phyloP scores from a whole-genome alignment of 2,113 vertebrate species.

The Proteles cristata region DNA sequence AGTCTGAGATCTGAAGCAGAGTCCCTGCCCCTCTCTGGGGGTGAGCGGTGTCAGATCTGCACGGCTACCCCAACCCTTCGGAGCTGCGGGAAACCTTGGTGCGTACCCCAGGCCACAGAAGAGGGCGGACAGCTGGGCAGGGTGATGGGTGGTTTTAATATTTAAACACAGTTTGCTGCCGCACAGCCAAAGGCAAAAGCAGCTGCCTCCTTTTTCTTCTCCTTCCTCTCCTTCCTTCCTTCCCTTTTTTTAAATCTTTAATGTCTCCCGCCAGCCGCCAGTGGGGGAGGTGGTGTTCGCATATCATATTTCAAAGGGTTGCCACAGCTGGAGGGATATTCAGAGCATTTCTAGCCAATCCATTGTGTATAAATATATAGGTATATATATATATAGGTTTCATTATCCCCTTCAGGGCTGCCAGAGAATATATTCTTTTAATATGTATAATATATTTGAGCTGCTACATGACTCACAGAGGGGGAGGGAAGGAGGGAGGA shows the following conservation, averaged over 20 bases:
- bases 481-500: background rate
- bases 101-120: constrained; percentile 53
- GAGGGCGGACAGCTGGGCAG: constrained; percentile 72
- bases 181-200: constrained; percentile 76
- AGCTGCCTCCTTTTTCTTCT: constrained; percentile 79
- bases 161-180: constrained; percentile 80
- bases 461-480: constrained; percentile 58
- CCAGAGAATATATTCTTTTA: constrained; percentile 84
- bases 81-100: background rate
- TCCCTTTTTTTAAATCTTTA: constrained; percentile 80
- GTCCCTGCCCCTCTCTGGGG: background rate
- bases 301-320: constrained; percentile 76
- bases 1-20: background rate
- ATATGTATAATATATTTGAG: constrained; percentile 83
- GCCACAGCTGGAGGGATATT: constrained; percentile 80
- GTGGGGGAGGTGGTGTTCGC: constrained; percentile 63
- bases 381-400: constrained; percentile 82
- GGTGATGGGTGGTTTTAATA: constrained; percentile 83
- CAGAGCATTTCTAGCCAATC: constrained; percentile 73
- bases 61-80: background rate
- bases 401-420: constrained; percentile 82
- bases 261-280: constrained; percentile 75
- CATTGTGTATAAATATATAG: constrained; percentile 82
- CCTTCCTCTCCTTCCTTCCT: constrained; percentile 68
- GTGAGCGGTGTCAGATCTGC: background rate